phyloP scores from a whole-genome alignment of 1,140 invertebrate genomes.

The Homarus americanus region DNA sequence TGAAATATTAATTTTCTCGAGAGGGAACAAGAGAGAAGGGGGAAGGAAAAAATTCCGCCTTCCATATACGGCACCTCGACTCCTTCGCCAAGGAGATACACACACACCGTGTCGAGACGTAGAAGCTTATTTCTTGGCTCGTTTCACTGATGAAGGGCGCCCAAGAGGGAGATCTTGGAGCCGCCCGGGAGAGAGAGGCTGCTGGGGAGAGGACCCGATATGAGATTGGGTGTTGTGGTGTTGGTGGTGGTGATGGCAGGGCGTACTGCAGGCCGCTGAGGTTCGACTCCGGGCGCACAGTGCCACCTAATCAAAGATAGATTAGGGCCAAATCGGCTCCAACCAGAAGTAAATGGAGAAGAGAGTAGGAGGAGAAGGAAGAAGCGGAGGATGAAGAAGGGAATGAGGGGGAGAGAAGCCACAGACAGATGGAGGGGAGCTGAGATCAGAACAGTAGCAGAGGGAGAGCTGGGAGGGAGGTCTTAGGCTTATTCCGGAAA shows the following conservation, averaged over 20 bases:
- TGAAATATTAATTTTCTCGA: constrained; percentile 42
- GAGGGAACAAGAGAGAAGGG: neutral
- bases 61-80: neutral
- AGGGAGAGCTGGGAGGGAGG: neutral
- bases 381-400: neutral
- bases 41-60: neutral
- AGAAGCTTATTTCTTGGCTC: constrained; percentile 52
- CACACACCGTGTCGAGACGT: constrained; percentile 26
- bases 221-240: neutral
- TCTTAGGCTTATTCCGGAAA: neutral
- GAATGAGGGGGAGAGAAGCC: neutral
- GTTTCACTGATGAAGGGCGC: constrained; percentile 52
- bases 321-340: neutral
- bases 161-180: constrained; percentile 25
- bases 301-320: neutral
- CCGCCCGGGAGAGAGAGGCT: neutral
- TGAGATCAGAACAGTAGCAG: neutral
- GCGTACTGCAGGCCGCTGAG: neutral
- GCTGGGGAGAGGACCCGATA: constrained; percentile 4
- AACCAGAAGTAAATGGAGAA: neutral
- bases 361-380: neutral
- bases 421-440: neutral
- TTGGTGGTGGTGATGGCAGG: neutral
- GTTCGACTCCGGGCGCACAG: neutral
- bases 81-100: constrained; percentile 3